Conservation (phyloP, 2,888 invertebrate species). For the Andrena minutula region DNA sequence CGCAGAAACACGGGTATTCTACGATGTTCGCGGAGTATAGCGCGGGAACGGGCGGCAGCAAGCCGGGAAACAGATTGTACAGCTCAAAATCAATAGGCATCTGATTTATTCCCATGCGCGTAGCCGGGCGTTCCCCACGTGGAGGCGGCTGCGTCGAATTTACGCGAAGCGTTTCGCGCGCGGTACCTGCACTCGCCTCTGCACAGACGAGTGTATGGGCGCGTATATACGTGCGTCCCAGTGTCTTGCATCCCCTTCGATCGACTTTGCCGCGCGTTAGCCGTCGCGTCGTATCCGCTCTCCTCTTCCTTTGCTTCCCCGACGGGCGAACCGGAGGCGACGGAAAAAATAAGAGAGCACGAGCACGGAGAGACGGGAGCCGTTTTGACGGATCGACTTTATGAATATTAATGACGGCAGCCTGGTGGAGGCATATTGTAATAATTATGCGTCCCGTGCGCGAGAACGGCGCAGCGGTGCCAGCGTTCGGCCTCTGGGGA, state of each 20-base stretch:
- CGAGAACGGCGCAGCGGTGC: slow-evolving; percentile 20
- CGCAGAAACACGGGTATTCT: slow-evolving; percentile 19
- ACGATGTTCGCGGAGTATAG: slow-evolving; percentile 36
- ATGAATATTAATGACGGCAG: slow-evolving; percentile 71
- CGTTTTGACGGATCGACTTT: slow-evolving; percentile 71
- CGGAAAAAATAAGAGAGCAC: slow-evolving; percentile 25
- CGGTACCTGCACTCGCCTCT: slow-evolving; percentile 13
- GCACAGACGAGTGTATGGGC: background rate
- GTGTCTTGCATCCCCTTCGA: slow-evolving; percentile 15
- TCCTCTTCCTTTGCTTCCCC: background rate
- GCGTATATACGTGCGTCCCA: slow-evolving; percentile 8
- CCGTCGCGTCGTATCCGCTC: background rate
- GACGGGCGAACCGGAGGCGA: slow-evolving; percentile 17
- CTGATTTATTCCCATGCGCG: slow-evolving; percentile 76
- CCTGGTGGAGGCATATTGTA: slow-evolving; percentile 55
- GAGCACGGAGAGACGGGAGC: slow-evolving; percentile 28
- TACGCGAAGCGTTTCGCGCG: slow-evolving; percentile 38
- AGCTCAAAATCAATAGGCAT: slow-evolving; percentile 76
- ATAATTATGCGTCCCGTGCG: slow-evolving; percentile 70
- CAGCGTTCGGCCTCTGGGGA: slow-evolving; percentile 10
- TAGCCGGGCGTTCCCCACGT: slow-evolving; percentile 44
- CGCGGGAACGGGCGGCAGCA: slow-evolving; percentile 32
- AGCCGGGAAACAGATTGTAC: slow-evolving; percentile 71
- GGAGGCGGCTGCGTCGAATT: slow-evolving; percentile 53
- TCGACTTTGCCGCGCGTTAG: slow-evolving; percentile 14